Evolutionary conservation across 2,888 invertebrate species (phyloP).

Genomic region (Lacanobia wlatinum): DNA sequence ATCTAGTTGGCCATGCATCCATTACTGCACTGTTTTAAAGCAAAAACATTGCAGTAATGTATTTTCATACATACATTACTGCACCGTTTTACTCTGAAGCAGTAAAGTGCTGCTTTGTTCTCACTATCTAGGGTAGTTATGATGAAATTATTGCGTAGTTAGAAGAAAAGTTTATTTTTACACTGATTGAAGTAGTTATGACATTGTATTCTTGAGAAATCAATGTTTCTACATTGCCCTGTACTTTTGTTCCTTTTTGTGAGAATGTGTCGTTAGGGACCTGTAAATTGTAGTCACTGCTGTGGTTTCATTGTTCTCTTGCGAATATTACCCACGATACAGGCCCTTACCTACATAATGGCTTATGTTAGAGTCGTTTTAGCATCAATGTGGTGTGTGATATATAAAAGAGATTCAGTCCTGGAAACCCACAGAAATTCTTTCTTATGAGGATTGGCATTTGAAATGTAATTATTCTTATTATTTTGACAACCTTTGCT

Average conservation of each 20-base stretch:
- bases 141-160: no score
- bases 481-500: no score
- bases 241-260: slow-evolving; percentile 19
- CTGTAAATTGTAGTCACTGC: slow-evolving; percentile 34
- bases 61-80: no score
- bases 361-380: slow-evolving; percentile 2
- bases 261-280: slow-evolving; percentile 23
- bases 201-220: slow-evolving; percentile 28
- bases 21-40: no score
- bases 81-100: no score
- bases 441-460: neutral
- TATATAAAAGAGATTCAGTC: neutral
- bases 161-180: neutral
- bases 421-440: neutral
- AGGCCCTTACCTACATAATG: slow-evolving; percentile 21
- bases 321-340: slow-evolving; percentile 31
- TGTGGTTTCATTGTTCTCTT: slow-evolving; percentile 42
- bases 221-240: slow-evolving; percentile 19
- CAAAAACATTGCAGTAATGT: no score
- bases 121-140: no score
- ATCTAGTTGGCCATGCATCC: no score
- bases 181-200: neutral
- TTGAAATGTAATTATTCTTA: no score
- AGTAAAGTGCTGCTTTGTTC: no score
- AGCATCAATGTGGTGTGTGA: neutral